A percentile compares a stretch with the other conserved stretches of the same genome.
Conservation (phyloP, 2,888 invertebrate genomes). For the Rapana venosa region DNA sequence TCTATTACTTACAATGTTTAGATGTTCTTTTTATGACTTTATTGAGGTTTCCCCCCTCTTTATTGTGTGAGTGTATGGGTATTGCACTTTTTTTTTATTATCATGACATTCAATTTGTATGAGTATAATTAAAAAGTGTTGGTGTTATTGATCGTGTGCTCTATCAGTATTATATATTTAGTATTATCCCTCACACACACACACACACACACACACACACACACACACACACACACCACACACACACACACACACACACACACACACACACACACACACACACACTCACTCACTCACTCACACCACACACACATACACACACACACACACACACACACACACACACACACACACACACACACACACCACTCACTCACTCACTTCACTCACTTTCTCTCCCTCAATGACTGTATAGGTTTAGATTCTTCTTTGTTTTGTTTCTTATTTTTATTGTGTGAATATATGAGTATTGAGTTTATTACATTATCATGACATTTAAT, state of each 20-base stretch:
- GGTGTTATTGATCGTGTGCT: not conserved
- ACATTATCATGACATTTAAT: too few relatives aligned
- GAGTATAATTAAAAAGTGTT: not conserved
- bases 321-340: too few relatives aligned
- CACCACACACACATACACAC: not conserved
- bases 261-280: conserved; percentile 12
- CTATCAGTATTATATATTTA: too few relatives aligned
- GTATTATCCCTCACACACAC: too few relatives aligned
- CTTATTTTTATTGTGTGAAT: too few relatives aligned
- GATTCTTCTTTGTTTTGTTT: not conserved
- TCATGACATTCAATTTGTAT: not conserved
- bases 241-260: too few relatives aligned
- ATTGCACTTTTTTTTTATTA: not conserved
- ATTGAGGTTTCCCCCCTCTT: too few relatives aligned
- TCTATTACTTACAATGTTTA: too few relatives aligned
- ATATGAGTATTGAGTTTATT: too few relatives aligned
- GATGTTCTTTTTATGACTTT: too few relatives aligned
- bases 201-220: too few relatives aligned
- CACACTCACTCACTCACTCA: not conserved
- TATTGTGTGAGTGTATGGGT: not conserved
- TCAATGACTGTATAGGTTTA: not conserved
- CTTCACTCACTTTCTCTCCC: not conserved
- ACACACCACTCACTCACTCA: not conserved
- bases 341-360: not conserved
- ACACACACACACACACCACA: too few relatives aligned